phyloP scores from a whole-genome alignment of 1,140 invertebrate genomes.

The Hyposmocoma kahamanoa region DNA sequence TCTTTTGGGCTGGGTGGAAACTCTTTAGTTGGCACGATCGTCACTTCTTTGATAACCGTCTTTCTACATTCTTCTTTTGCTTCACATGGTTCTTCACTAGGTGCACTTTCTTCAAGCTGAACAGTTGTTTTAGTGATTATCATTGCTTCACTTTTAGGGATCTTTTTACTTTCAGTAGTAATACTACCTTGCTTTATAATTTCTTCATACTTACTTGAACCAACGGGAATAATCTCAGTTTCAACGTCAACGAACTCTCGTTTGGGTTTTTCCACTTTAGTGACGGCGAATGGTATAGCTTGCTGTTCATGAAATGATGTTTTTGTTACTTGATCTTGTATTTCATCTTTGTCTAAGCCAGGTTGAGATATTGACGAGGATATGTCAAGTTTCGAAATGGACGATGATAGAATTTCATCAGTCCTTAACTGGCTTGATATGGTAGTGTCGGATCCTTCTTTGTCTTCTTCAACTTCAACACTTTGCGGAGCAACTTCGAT shows the following conservation, averaged over 20 bases:
- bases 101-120: slow-evolving; percentile 28
- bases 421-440: slow-evolving; percentile 63
- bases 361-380: slow-evolving; percentile 47
- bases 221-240: slow-evolving; percentile 66
- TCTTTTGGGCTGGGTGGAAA: too few species aligned
- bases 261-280: slow-evolving; percentile 50
- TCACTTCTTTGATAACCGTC: slow-evolving; percentile 46
- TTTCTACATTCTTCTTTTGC: slow-evolving; percentile 45
- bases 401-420: slow-evolving; percentile 57
- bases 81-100: too few species aligned
- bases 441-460: slow-evolving; percentile 57
- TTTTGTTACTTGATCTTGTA: slow-evolving; percentile 38
- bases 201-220: slow-evolving; percentile 62
- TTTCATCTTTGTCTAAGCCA: slow-evolving; percentile 44
- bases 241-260: slow-evolving; percentile 66
- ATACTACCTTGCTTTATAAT: slow-evolving; percentile 45
- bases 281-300: slow-evolving; percentile 51
- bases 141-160: slow-evolving; percentile 19
- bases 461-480: slow-evolving; percentile 59
- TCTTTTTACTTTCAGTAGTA: slow-evolving; percentile 17
- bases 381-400: slow-evolving; percentile 62
- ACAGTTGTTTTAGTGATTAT: slow-evolving; percentile 29
- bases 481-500: slow-evolving; percentile 52
- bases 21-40: slow-evolving; percentile 40
- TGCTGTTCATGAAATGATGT: slow-evolving; percentile 24